Base-by-base conservation (phyloP, 53 echinoderm and acorn worm species). In the Pentamera pediparva region DNA sequence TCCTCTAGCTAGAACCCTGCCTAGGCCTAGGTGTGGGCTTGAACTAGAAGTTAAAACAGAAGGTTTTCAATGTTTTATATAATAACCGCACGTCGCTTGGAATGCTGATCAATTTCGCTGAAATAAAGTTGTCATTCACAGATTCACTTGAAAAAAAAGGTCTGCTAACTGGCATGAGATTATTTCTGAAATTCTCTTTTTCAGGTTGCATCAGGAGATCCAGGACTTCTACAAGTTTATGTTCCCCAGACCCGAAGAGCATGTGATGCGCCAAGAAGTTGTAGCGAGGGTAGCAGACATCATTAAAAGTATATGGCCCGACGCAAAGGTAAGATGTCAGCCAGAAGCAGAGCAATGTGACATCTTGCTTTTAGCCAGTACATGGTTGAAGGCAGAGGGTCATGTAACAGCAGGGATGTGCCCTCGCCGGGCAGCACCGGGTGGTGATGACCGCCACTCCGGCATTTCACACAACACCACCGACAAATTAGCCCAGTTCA, bases 191-290 rank as follows among this genome's bases (percentile, higher is more conserved):
- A 8, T 65, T 30, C 50, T 56, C 39, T 37, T 67, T 47, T 22
- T 3, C 17, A 89, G 90, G 35, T 70, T 98, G 37, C 89, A 92
- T 76, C 83, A 92, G 61, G 98, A 98, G 69, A 92, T 98, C 43
- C 55, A 80, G 1, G 91, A 98, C 50, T 98, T 98, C 84, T 89
- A 86, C 83, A 55, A 69, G 35, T 98, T 82, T 61, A 92, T 98
- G 89, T 86, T 52, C 33, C 98, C 98, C 35, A 81, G 91, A 21
- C 71, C 72, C 35, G 98, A 98, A 61, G 98, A 92, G 76, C 88
- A 88, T 81, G 65, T 83, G 19, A 98, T 98, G 98, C 82, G 98
- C 45, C 70, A 74, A 47, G 98, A 98, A 48, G 98, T 98, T 9
- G 91, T 92, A 33, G 45, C 85, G 26, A 91, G 91, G 53, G 88